Base-by-base conservation (phyloP, 2,113 vertebrate genomes). In the Furnarius figulus region DNA sequence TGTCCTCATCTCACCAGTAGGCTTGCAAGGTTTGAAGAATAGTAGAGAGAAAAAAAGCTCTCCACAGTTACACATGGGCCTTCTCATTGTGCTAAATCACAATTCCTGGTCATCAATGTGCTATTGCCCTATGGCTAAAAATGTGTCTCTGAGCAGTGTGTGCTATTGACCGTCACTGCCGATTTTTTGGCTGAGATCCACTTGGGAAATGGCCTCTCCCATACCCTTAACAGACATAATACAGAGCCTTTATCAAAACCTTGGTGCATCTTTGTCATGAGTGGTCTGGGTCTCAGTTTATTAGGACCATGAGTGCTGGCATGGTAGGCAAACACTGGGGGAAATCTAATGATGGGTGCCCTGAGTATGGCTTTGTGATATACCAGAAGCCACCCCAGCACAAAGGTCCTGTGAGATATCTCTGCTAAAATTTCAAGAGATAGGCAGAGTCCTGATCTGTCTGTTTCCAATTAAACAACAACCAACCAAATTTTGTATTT, bases 31-130 rank as follows among this genome's bases (percentile, higher is more conserved):
- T 59, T n/a, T 71, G 39, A 71, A 62, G 61, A 42, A 74, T 1
- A 35, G 42, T 4, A 72, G 20, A 67, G 22, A 6, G 72, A n/a
- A 22, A 72, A 87, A 46, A 85, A 62, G 62, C 7, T 46, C 39
- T 61, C 46, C 0, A 0, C 24, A 58, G n/a, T 81, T 73, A 70
- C 17, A 40, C 7, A 17, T 47, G 15, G 16, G 5, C 18, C 10
- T 61, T 65, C 30, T 22, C 50, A 37, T 7, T 46, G 16, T 37
- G 33, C 46, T 74, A 81, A 89, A 81, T 53, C 46, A 53, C n/a
- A 55, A 35, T 28, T 91, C 42, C 47, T 46, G 10, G 27, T 31
- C 22, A 55, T 46, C 70, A 50, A 39, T 0, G 1, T 39, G 19
- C 4, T 13, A 22, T 7, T 82, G 9, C 9, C 16, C 37, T 68